Evolutionary conservation across 2,113 vertebrate species (phyloP).

Genomic region (Sturnus vulgaris): DNA sequence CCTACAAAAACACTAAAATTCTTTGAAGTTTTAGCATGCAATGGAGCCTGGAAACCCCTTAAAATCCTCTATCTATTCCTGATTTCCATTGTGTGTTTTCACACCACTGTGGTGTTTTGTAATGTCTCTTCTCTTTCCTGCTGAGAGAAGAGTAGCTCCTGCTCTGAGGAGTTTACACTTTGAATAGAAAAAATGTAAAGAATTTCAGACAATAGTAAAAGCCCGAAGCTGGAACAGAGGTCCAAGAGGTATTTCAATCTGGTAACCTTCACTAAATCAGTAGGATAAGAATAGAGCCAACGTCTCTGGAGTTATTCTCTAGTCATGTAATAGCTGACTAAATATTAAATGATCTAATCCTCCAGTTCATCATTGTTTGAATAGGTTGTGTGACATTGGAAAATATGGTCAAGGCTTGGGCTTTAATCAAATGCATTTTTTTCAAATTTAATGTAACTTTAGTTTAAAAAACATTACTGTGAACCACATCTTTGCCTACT

Average conservation of each 20-base stretch:
- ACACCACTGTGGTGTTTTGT: accelerated
- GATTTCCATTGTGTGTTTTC: background rate
- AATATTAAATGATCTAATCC: background rate
- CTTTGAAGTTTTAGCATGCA: background rate
- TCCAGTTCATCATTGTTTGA: background rate
- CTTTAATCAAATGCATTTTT: background rate
- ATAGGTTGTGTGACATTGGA: background rate
- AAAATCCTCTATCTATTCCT: background rate
- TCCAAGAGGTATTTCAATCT: background rate
- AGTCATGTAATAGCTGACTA: background rate
- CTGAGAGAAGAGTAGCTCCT: background rate
- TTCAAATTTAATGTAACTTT: background rate
- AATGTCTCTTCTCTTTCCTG: background rate
- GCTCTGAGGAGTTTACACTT: background rate
- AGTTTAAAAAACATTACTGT: background rate
- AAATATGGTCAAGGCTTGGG: background rate
- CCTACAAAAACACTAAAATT: accelerated
- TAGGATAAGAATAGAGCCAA: background rate
- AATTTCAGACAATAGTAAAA: background rate
- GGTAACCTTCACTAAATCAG: background rate
- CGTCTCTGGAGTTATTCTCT: background rate
- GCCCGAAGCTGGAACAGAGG: background rate
- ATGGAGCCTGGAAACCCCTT: background rate
- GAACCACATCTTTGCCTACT: background rate
- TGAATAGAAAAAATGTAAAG: background rate